Evolutionary conservation across 1,140 invertebrate species (phyloP), one percentile per base, ranked within the genome.

Genomic region (Eurosta solidaginis): DNA sequence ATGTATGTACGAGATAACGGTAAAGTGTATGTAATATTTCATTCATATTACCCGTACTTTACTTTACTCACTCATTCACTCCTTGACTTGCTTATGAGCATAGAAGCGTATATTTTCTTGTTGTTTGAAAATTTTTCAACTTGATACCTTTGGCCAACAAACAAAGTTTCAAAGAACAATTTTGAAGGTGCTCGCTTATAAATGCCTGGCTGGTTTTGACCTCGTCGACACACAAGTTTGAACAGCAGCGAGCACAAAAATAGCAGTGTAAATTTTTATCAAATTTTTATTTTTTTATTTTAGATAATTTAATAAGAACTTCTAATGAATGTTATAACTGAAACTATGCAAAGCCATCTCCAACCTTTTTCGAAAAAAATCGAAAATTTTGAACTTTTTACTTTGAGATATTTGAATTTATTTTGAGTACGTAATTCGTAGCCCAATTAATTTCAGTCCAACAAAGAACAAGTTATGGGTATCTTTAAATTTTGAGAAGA

Each of bases 171-270:
- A 68, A 68, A 68, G 59, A 29, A 68, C 59, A 68, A 40, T 68
- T 68, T 68, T 68, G 59, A 68, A 68, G 59, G 59, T 40, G 59
- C 59, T 68, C 33, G 59, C 20, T 68, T 68, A 40, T 68, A 68
- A 68, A 27, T 68, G 59, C 36, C 59, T 68, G 36, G 59, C 6
- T 68, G 59, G 59, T 33, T n/a, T n/a, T 68, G 59, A 68, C 59
- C 59, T 68, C 36, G 59, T 36, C 59, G 6, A 42, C 59, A 5
- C 9, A 42, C 33, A 17, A 68, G 22, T 17, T n/a, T 14, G 40
- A 68, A 68, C 1, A 12, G 33, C 29, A 10, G 22, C 14, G 6
- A 10, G 27, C 7, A 2, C 25, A 59, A n/a, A 20, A 27, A n/a
- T n/a, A n/a, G n/a, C n/a, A n/a, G n/a, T n/a, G n/a, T n/a, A n/a